Evolutionary conservation across 2,888 invertebrate genomes (phyloP), one percentile per base, ranked within the genome.

Genomic region (Ormyrus rosae): DNA sequence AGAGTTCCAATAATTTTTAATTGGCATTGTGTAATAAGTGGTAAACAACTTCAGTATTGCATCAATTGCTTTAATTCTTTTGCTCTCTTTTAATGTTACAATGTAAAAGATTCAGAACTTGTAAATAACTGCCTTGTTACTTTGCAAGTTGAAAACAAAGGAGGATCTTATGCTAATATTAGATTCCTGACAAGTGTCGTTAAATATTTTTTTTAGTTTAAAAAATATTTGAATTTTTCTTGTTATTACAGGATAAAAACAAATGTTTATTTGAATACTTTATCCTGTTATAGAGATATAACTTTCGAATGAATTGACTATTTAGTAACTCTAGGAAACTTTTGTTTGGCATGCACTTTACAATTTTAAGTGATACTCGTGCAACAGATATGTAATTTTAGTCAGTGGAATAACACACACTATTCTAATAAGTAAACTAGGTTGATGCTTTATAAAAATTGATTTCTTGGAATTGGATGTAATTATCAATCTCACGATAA

Each of bases 401-500:
- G 34, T 19, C 58, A 65, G 64, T 53, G 11, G 19, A 68, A 50
- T 63, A 73, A 63, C 7, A 9, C 8, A 11, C 4, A 56, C 51
- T 51, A 11, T 55, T 71, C 10, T 58, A 6, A 61, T 60, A 48
- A 68, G 61, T 78, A 51, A 61, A 48, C 60, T 56, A 56, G 34
- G 5, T 65, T 63, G 5, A 34, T 45, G 0, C 56, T 60, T 48
- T 68, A 70, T 70, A 63, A 63, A 64, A 73, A 51, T 51, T 71
- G 7, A 63, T 68, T 72, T 64, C 53, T 13, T 50, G 45, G 63
- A 53, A 65, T 63, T 74, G 65, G 56, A 65, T 79, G 7, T 80
- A 78, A 67, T 81, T 71, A 74, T 80, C 65, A 68, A n/a, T 58
- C 56, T 68, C 53, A 53, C 60, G 73, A 70, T 78, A 73, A 81